Conservation (phyloP, 64 coral and sea anemone genomes). For the Montipora cactus region DNA sequence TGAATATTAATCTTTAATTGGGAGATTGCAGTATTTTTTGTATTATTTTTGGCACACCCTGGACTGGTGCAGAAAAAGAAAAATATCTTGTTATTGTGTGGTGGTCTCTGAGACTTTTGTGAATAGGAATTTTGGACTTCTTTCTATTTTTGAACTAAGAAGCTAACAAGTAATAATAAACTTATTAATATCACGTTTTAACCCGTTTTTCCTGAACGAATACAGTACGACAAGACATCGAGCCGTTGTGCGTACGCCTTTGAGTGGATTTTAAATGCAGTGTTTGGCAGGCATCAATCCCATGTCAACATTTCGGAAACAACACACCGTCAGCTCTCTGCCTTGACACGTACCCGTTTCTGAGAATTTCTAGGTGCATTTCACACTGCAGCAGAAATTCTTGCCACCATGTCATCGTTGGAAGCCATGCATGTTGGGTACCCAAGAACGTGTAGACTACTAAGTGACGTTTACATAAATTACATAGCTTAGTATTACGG, state of each 20-base stretch:
- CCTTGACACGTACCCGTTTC: slow-evolving; percentile 16
- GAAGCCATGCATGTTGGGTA: not conserved
- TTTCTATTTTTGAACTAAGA: not conserved
- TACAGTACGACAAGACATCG: not conserved
- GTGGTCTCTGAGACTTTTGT: not conserved
- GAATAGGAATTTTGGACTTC: not conserved
- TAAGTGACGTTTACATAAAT: too few species aligned
- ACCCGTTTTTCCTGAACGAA: not conserved
- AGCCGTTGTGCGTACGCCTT: not conserved
- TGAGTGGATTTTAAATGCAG: too few species aligned
- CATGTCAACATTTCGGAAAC: not conserved
- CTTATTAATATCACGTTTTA: not conserved
- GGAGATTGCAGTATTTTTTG: too few species aligned
- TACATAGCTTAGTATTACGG: too few species aligned
- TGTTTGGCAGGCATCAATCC: not conserved
- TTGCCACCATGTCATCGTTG: slow-evolving; percentile 10
- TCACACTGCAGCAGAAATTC: slow-evolving; percentile 11
- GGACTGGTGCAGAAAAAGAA: not conserved
- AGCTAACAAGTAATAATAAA: too few species aligned
- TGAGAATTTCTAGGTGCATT: slow-evolving; percentile 11
- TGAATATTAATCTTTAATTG: not conserved
- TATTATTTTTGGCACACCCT: not conserved
- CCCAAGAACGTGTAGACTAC: too few species aligned
- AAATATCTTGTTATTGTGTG: not conserved
- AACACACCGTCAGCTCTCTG: not conserved